A percentile compares a stretch with the other conserved stretches of the same genome.
Evolutionary conservation across 2,113 vertebrate genomes (phyloP).

Genomic region (Pterocles orientalis): DNA sequence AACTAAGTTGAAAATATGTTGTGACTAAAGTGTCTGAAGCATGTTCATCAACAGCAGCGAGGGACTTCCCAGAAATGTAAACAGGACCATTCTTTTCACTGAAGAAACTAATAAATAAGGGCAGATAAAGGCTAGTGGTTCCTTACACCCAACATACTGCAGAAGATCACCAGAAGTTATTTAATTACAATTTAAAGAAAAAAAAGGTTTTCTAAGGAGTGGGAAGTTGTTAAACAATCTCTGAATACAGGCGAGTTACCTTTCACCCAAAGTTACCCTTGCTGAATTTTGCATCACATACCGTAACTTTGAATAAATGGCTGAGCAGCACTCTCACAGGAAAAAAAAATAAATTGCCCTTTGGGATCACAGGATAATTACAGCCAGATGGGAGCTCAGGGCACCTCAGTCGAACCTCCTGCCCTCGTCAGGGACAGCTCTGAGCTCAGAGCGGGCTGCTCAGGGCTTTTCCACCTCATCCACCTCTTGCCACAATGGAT

Average conservation of each 20-base stretch:
- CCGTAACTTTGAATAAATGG: neutral
- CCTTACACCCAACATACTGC: neutral
- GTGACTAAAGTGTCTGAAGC: neutral
- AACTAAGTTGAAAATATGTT: neutral
- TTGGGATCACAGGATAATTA: neutral
- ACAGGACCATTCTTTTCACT: neutral
- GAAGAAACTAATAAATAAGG: neutral
- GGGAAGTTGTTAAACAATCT: neutral
- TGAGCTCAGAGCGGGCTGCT: neutral
- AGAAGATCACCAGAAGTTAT: neutral
- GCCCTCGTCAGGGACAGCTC: accelerated
- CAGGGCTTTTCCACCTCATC: neutral
- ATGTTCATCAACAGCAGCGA: neutral
- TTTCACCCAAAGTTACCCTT: neutral
- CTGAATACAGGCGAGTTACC: neutral
- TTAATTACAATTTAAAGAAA: neutral
- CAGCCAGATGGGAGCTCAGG: neutral
- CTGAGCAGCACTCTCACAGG: neutral
- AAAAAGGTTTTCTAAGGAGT: neutral
- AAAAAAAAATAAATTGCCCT: neutral
- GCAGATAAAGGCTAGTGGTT: neutral
- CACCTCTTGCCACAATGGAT: neutral
- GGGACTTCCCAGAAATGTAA: neutral
- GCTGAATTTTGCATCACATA: neutral
- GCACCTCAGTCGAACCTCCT: neutral